Evolutionary conservation across 2,113 vertebrate species (phyloP).

Genomic region (Saguinus imperator): DNA sequence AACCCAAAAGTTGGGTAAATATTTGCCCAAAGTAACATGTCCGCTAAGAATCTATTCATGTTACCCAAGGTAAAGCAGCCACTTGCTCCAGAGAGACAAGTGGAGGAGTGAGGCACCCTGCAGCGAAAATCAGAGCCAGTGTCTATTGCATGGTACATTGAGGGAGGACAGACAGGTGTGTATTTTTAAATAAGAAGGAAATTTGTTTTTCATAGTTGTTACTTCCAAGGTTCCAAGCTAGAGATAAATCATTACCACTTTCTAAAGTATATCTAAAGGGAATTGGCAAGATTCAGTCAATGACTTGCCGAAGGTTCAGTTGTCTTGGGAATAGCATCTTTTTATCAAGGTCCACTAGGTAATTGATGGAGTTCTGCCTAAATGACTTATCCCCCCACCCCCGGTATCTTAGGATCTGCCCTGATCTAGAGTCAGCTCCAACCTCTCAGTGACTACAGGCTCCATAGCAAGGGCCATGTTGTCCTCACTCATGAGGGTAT

Average conservation of each 20-base stretch:
- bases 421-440: neutral
- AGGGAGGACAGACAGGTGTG: neutral
- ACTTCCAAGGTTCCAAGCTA: neutral
- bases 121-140: neutral
- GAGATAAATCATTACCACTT: neutral
- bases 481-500: neutral
- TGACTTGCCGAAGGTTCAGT: neutral
- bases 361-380: neutral
- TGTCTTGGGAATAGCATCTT: neutral
- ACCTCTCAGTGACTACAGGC: neutral
- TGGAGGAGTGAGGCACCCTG: neutral
- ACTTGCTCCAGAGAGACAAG: neutral
- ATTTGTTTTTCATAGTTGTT: neutral
- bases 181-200: neutral
- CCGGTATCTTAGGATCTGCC: neutral
- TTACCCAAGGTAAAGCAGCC: neutral
- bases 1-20: neutral
- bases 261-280: neutral
- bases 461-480: neutral
- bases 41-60: neutral
- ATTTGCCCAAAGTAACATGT: neutral
- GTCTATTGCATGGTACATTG: rapidly evolving
- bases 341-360: neutral
- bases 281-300: neutral
- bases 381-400: neutral